A percentile compares a stretch with the other conserved stretches of the same genome.
phyloP scores from a whole-genome alignment of 1,140 invertebrate genomes.

The Achatina immaculata region DNA sequence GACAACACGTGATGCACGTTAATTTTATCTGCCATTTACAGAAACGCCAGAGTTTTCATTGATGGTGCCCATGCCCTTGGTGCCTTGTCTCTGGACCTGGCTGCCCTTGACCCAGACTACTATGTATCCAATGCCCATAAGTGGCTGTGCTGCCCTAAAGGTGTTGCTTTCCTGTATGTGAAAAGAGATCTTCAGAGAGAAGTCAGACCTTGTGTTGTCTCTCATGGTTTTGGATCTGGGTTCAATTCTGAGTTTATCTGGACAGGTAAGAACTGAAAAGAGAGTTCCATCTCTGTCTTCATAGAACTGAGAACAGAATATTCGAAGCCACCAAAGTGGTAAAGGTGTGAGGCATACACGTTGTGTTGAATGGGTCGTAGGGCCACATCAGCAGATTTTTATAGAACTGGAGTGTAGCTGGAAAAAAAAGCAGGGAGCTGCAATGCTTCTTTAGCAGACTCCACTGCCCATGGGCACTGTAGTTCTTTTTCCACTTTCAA shows the following conservation, averaged over 20 bases:
- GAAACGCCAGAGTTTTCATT: constrained; percentile 62
- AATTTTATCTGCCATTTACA: constrained; percentile 39
- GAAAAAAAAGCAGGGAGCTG: too few relatives aligned
- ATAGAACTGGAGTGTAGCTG: too few relatives aligned
- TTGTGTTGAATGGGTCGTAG: too few relatives aligned
- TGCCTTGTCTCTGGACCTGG: constrained; percentile 53
- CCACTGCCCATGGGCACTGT: too few relatives aligned
- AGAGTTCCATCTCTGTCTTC: too few relatives aligned
- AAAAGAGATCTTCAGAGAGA: constrained; percentile 51
- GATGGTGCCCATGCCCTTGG: constrained; percentile 70
- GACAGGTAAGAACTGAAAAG: constrained; percentile 57
- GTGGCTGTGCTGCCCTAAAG: constrained; percentile 69
- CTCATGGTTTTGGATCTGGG: constrained; percentile 68
- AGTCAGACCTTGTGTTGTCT: constrained; percentile 62
- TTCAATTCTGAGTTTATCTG: constrained; percentile 70
- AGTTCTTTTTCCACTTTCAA: too few relatives aligned
- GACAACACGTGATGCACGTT: too few relatives aligned
- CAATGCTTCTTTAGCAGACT: too few relatives aligned
- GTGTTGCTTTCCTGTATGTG: constrained; percentile 67
- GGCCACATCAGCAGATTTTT: too few relatives aligned
- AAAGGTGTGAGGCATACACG: too few relatives aligned
- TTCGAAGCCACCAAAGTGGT: too few relatives aligned
- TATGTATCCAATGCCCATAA: constrained; percentile 70
- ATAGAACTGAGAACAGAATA: too few relatives aligned
- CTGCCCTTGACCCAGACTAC: constrained; percentile 59